Evolutionary conservation across 1,140 invertebrate genomes (phyloP).

Genomic region (Capitella teleta): DNA sequence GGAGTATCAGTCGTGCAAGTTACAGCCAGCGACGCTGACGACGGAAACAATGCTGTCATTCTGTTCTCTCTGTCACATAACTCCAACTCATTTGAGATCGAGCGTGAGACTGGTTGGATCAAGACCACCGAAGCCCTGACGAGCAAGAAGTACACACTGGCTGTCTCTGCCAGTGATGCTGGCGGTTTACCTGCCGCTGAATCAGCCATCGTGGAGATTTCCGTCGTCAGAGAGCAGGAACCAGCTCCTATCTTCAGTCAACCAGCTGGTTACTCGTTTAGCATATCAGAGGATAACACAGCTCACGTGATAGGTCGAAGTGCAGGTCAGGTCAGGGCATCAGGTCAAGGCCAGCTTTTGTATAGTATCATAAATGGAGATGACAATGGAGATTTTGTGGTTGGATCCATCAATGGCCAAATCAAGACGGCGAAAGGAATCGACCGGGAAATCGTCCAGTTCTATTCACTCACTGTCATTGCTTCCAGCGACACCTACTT

Average conservation of each 20-base stretch:
- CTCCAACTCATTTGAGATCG: too few species aligned
- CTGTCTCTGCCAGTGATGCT: constrained; percentile 64
- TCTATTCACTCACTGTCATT: constrained; percentile 25
- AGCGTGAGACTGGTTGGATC: constrained; percentile 27
- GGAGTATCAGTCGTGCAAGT: constrained; percentile 49
- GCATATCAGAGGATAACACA: constrained; percentile 60
- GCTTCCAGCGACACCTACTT: constrained; percentile 20
- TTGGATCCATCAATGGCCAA: constrained; percentile 33
- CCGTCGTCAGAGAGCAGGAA: constrained; percentile 44
- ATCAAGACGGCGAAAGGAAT: constrained; percentile 29
- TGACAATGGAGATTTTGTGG: constrained; percentile 34
- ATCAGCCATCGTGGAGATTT: background rate
- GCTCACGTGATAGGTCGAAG: constrained; percentile 49
- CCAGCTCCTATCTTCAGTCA: constrained; percentile 58
- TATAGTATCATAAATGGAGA: constrained; percentile 73
- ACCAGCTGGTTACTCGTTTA: constrained; percentile 64
- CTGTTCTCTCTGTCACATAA: too few species aligned
- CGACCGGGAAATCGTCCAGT: constrained; percentile 24
- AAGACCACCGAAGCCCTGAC: constrained; percentile 18
- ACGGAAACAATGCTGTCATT: constrained; percentile 58
- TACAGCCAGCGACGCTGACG: constrained; percentile 64
- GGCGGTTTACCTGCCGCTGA: constrained; percentile 33
- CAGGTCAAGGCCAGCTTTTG: constrained; percentile 40
- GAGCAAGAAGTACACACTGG: constrained; percentile 55
- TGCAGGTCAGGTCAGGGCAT: constrained; percentile 63